Conservation (phyloP, 2,888 invertebrate species). For the Rhingia rostrata region DNA sequence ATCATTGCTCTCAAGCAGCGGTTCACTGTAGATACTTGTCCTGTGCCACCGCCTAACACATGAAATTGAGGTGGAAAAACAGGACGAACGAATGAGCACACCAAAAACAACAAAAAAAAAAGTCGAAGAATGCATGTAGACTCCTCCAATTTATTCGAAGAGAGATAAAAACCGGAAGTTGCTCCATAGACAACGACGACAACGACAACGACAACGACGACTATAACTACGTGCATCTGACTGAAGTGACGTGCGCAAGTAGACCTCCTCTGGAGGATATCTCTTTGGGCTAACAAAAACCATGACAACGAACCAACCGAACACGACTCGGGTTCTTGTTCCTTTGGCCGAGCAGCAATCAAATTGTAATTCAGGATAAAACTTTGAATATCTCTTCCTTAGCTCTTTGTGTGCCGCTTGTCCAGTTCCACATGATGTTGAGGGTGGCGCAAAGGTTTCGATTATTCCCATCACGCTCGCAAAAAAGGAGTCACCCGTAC, state of each 20-base stretch:
- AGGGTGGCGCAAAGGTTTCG: slow-evolving; percentile 35
- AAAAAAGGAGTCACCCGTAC: slow-evolving; percentile 17
- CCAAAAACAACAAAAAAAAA: slow-evolving; percentile 18
- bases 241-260: slow-evolving; percentile 58
- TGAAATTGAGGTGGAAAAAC: slow-evolving; percentile 49
- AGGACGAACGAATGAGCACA: slow-evolving; percentile 8
- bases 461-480: slow-evolving; percentile 64
- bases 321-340: slow-evolving; percentile 48
- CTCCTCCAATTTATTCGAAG: slow-evolving; percentile 62
- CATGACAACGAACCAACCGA: slow-evolving; percentile 27
- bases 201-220: neutral
- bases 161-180: slow-evolving; percentile 72
- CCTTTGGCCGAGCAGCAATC: slow-evolving; percentile 72
- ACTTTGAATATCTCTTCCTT: slow-evolving; percentile 75
- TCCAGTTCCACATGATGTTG: slow-evolving; percentile 37
- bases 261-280: slow-evolving; percentile 37
- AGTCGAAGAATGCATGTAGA: neutral
- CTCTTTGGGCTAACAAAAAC: slow-evolving; percentile 32
- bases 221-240: slow-evolving; percentile 65
- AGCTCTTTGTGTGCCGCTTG: slow-evolving; percentile 43
- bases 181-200: slow-evolving; percentile 33
- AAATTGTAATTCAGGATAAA: slow-evolving; percentile 76
- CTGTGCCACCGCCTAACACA: slow-evolving; percentile 13
- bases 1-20: slow-evolving; percentile 12
- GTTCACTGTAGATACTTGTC: neutral